Evolutionary conservation across 2,888 invertebrate genomes (phyloP).

Genomic region (Mactromeris polynyma): DNA sequence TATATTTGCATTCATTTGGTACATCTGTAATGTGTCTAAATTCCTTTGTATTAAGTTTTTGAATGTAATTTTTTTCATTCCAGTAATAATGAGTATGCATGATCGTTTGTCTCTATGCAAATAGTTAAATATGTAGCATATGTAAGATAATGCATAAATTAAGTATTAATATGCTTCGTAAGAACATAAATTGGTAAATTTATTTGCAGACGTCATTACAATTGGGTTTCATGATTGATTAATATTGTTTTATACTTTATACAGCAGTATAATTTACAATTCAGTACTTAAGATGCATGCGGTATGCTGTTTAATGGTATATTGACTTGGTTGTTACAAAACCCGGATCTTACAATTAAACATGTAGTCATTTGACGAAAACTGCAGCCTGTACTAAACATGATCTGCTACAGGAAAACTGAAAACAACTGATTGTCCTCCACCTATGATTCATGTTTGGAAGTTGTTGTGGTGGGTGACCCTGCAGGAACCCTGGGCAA

Average conservation of each 20-base stretch:
- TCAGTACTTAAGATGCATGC: background rate
- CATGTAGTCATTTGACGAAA: background rate
- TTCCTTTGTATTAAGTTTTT: too few relatives aligned
- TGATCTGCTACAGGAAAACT: background rate
- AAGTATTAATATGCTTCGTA: background rate
- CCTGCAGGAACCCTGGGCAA: too few relatives aligned
- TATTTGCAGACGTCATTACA: background rate
- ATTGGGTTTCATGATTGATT: conserved; percentile 5
- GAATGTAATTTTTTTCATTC: too few relatives aligned
- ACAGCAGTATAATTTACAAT: background rate
- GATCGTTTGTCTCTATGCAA: background rate
- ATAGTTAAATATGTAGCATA: background rate
- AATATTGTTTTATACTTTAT: conserved; percentile 1
- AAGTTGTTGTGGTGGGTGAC: too few relatives aligned
- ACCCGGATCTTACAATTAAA: background rate
- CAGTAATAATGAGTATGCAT: too few relatives aligned
- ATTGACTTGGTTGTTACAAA: background rate
- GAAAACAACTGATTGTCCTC: too few relatives aligned
- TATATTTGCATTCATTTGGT: too few relatives aligned
- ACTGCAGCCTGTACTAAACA: background rate
- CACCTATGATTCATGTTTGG: too few relatives aligned
- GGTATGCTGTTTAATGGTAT: background rate
- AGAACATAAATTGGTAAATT: background rate
- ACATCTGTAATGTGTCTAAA: too few relatives aligned
- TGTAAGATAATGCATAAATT: background rate